Conservation (phyloP, 2,797 vertebrate genomes). For the Macropodus opercularis region DNA sequence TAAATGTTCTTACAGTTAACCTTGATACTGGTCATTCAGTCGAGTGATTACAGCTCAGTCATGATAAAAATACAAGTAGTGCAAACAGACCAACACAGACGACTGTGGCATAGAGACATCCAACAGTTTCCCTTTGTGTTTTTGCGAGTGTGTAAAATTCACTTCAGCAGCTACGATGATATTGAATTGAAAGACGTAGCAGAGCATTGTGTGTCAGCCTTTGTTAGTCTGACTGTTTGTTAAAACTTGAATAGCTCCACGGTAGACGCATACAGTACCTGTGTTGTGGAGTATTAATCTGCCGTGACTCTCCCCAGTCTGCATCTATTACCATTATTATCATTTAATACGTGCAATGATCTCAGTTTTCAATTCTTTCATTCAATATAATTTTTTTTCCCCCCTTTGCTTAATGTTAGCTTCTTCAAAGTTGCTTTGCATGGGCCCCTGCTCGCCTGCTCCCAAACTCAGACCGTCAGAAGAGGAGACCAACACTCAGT, state of each 20-base stretch:
- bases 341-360: not conserved
- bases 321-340: not conserved
- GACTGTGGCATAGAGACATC: not conserved
- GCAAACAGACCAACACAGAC: not conserved
- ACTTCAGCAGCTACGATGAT: not conserved
- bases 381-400: not conserved
- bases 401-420: not conserved
- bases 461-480: slow-evolving; percentile 35
- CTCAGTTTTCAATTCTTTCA: not conserved
- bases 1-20: slow-evolving; percentile 3
- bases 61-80: not conserved
- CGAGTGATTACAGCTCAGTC: slow-evolving; percentile 2
- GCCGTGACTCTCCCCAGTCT: not conserved
- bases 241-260: not conserved
- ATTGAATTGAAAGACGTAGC: too few species aligned
- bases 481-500: slow-evolving; percentile 35
- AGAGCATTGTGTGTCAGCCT: not conserved
- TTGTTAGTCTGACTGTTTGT: not conserved
- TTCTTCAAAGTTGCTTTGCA: slow-evolving; percentile 33
- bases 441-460: slow-evolving; percentile 14
- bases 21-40: slow-evolving; percentile 1
- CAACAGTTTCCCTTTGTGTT: not conserved
- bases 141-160: not conserved
- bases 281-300: not conserved
- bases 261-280: too few species aligned